Conservation (phyloP, 2,797 vertebrate species). For the Myotis findleyi region DNA sequence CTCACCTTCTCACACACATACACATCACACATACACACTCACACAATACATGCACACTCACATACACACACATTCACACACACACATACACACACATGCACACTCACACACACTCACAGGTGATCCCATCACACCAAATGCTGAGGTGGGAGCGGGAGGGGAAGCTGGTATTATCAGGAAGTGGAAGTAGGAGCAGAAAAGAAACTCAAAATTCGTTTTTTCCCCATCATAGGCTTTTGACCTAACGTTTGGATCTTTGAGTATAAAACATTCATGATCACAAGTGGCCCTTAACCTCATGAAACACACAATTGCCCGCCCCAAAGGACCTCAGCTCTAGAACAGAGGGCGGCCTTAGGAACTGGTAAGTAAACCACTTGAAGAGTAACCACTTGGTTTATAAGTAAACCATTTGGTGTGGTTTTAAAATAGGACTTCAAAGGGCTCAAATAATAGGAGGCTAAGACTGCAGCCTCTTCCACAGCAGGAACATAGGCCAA, state of each 20-base stretch:
- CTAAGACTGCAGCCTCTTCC: not conserved
- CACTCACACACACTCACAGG: not conserved
- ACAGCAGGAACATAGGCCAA: not conserved
- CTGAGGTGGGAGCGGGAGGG: not conserved
- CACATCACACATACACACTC: not conserved
- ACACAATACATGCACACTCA: not conserved
- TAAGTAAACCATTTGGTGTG: conserved; percentile 1
- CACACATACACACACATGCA: not conserved
- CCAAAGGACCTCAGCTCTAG: not conserved
- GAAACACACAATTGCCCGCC: conserved; percentile 5
- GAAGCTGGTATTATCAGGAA: not conserved
- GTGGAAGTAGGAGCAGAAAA: not conserved
- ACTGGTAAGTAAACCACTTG: not conserved
- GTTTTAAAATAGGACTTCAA: conserved; percentile 51
- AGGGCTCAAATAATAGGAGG: conserved; percentile 40
- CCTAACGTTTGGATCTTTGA: not conserved
- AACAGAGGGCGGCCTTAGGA: not conserved
- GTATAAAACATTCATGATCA: not conserved
- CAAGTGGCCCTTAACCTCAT: conserved; percentile 18
- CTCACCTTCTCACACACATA: not conserved
- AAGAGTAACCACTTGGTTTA: not conserved
- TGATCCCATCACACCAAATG: not conserved
- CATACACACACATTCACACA: not conserved
- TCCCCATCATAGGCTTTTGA: not conserved
- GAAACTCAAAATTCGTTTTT: not conserved